A percentile compares a stretch with the other conserved stretches of the same genome.
phyloP scores from a whole-genome alignment of 1,140 invertebrate genomes.

The Halotydeus destructor region DNA sequence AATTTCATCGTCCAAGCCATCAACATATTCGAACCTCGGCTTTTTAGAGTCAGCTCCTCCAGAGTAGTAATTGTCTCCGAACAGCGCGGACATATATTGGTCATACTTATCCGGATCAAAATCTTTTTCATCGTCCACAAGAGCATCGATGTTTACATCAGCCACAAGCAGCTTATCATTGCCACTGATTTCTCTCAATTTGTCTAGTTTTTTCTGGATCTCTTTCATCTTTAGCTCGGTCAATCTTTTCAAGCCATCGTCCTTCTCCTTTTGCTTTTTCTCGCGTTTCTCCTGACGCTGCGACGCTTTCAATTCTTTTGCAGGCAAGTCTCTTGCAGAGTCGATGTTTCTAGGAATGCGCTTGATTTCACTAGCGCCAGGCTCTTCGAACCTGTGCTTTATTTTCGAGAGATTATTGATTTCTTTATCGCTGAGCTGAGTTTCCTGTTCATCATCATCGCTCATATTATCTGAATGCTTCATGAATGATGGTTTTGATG shows the following conservation, averaged over 20 bases:
- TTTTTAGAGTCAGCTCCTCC: slow-evolving; percentile 44
- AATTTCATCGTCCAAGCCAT: slow-evolving; percentile 32
- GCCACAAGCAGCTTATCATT: slow-evolving; percentile 33
- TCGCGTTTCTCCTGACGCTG: slow-evolving; percentile 47
- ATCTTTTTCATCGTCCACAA: slow-evolving; percentile 35
- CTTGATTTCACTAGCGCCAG: slow-evolving; percentile 10
- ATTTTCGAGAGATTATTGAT: not conserved
- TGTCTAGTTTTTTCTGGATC: slow-evolving; percentile 65
- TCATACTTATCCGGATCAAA: slow-evolving; percentile 82
- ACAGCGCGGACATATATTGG: slow-evolving; percentile 53
- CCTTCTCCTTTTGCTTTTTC: slow-evolving; percentile 44
- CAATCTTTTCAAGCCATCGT: slow-evolving; percentile 51
- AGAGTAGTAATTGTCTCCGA: slow-evolving; percentile 64
- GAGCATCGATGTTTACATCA: slow-evolving; percentile 23
- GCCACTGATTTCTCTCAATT: slow-evolving; percentile 73
- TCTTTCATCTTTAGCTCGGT: slow-evolving; percentile 73
- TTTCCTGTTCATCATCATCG: slow-evolving; percentile 1
- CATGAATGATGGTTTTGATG: not conserved
- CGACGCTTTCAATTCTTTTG: slow-evolving; percentile 55
- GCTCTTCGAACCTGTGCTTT: slow-evolving; percentile 10
- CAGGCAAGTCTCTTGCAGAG: slow-evolving; percentile 7
- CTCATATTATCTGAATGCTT: not conserved
- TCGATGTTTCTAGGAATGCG: slow-evolving; percentile 11
- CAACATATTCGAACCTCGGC: slow-evolving; percentile 55
- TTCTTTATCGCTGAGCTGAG: slow-evolving; percentile 6